These are phyloP conservation scores for Cassiopea andromeda DNA, from an alignment of 30 jellyfish, hydroid and myxozoan genomes.

Conservation along the genomic window DNA sequence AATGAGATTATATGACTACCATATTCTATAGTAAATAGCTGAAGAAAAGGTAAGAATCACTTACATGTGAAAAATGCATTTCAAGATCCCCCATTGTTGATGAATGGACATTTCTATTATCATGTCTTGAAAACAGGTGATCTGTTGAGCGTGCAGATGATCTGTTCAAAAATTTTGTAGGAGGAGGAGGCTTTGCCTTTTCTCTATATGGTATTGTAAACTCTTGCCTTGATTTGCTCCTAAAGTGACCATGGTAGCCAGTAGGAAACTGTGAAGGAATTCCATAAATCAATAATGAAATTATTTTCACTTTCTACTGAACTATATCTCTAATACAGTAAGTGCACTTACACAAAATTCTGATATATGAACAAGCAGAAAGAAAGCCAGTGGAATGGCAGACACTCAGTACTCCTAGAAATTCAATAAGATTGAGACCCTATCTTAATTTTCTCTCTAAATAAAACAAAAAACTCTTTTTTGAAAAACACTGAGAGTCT, in stretches of 20 bases:
- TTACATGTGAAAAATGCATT: constrained; percentile 69
- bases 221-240: constrained; percentile 82
- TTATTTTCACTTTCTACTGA: background rate
- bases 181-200: constrained; percentile 89
- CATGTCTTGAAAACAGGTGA: constrained; percentile 91
- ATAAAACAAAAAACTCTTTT: no score
- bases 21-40: background rate
- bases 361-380: no score
- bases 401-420: no score
- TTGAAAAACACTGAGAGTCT: no score
- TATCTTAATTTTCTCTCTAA: no score
- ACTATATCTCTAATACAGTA: background rate
- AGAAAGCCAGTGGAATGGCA: no score
- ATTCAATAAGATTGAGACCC: no score
- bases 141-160: constrained; percentile 83
- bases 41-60: background rate
- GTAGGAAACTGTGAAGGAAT: constrained; percentile 67
- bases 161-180: constrained; percentile 70
- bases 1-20: background rate
- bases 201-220: constrained; percentile 72
- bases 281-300: no score
- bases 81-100: constrained; percentile 87
- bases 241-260: constrained; percentile 92
- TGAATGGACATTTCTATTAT: constrained; percentile 86
- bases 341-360: no score